Evolutionary conservation across 2,113 vertebrate genomes (phyloP).

Genomic region (Athene cunicularia): DNA sequence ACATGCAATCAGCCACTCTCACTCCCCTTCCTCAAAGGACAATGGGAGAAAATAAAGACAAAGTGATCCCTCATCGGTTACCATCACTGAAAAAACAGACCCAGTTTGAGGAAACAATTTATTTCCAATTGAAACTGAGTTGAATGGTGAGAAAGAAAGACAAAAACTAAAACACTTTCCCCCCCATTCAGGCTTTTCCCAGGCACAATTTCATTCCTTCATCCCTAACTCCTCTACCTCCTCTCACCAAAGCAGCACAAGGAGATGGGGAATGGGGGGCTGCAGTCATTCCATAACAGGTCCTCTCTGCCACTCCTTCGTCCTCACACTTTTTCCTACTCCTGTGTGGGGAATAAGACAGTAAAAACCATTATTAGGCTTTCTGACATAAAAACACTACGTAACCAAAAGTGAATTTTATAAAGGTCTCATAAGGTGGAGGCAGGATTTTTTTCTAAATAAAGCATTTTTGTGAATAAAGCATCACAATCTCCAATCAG

Average conservation of each 20-base stretch:
- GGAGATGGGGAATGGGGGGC: accelerated
- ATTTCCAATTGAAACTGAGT: neutral
- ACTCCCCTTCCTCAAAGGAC: accelerated
- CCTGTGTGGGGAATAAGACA: neutral
- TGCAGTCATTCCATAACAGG: accelerated
- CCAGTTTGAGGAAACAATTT: neutral
- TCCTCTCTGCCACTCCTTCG: neutral
- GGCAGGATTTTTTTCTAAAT: neutral
- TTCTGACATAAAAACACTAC: neutral
- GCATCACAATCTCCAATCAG: neutral
- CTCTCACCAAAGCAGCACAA: accelerated
- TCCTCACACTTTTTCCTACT: neutral
- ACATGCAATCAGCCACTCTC: neutral
- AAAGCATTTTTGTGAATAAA: neutral
- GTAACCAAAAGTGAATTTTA: neutral
- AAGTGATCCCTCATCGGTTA: neutral
- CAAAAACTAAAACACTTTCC: neutral
- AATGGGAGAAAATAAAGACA: neutral
- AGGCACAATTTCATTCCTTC: neutral
- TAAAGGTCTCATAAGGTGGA: neutral
- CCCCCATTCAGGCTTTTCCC: neutral
- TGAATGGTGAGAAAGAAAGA: neutral
- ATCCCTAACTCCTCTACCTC: neutral
- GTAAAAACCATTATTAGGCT: neutral
- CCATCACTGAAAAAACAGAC: neutral